These are phyloP conservation scores for Conistra vaccinii DNA, from an alignment of 2,888 invertebrate genomes.

Conservation along the genomic window DNA sequence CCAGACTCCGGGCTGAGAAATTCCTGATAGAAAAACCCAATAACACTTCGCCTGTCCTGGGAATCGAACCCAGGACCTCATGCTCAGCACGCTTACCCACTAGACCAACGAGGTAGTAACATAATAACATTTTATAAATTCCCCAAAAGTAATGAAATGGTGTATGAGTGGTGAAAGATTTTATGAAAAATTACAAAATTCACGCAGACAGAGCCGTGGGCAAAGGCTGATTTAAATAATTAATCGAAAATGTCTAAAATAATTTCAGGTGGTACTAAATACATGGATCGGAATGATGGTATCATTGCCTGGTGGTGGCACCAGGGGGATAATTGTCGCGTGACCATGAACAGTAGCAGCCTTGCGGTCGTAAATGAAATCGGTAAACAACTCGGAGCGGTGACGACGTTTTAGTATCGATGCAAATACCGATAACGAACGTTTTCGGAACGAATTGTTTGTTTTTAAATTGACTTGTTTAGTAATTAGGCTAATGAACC, in stretches of 20 bases:
- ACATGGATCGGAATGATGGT: constrained; percentile 25
- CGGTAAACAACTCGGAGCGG: constrained; percentile 64
- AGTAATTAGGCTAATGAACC: constrained; percentile 50
- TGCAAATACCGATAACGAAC: constrained; percentile 60
- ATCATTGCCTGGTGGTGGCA: constrained; percentile 37
- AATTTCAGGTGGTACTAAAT: constrained; percentile 5
- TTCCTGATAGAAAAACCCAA: not conserved
- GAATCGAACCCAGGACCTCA: not conserved
- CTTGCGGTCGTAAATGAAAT: constrained; percentile 59
- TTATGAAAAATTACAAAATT: not conserved
- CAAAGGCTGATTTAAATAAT: not conserved
- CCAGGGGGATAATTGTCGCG: constrained; percentile 63
- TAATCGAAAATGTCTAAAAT: not conserved
- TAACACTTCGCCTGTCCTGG: not conserved
- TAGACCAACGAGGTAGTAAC: not conserved
- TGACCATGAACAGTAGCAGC: constrained; percentile 63
- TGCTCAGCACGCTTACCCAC: not conserved
- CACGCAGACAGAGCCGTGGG: too few relatives aligned
- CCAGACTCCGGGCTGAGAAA: not conserved
- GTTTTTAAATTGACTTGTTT: constrained; percentile 48
- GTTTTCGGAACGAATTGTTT: constrained; percentile 50
- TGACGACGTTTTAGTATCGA: constrained; percentile 60
- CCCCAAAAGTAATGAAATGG: not conserved
- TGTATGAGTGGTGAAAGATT: not conserved
- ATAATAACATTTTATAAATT: not conserved